Base-by-base conservation (phyloP, 1,140 invertebrate species). In the Anastatus disparis region DNA sequence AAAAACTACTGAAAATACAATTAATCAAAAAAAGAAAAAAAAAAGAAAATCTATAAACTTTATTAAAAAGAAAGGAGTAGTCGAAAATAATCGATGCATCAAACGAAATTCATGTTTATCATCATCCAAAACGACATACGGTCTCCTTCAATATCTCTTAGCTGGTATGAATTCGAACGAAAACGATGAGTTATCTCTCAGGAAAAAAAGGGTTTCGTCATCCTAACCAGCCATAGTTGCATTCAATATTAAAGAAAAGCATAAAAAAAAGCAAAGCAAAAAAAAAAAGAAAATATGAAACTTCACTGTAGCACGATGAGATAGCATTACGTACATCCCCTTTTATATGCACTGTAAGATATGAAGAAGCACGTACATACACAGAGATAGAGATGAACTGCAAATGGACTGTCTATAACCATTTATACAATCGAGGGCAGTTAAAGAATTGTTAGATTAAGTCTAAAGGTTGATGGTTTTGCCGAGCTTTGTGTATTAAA, bases 401-500 rank as follows among this genome's bases (percentile, higher is more conserved):
- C 42, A 52, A 74, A 74, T 69, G 72, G 69, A 67, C 52, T 63
- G 42, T 24, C n/a, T n/a, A n/a, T n/a, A n/a, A n/a, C n/a, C n/a
- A n/a, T n/a, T n/a, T n/a, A n/a, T 29, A 38, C 38, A 31, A 38
- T 17, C 38, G 50, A 67, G 31, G 38, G 38, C 64, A 71, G 62
- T 68, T 63, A 70, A 78, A 74, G 77, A 80, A 77, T 78, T 75
- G 76, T 79, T 77, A 76, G 71, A 76, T 61, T 24, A 29, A n/a
- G n/a, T n/a, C n/a, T n/a, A n/a, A n/a, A n/a, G n/a, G n/a, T n/a
- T n/a, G n/a, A n/a, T n/a, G n/a, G n/a, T n/a, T n/a, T n/a, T n/a
- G n/a, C n/a, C n/a, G n/a, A n/a, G n/a, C n/a, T n/a, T n/a, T n/a
- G n/a, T n/a, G n/a, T n/a, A n/a, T n/a, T n/a, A n/a, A n/a, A n/a